Percentiles rank a stretch among this genome's conserved stretches.
These are phyloP conservation scores for Hyalella azteca DNA, from an alignment of 2,888 invertebrate species.

Conservation along the genomic window DNA sequence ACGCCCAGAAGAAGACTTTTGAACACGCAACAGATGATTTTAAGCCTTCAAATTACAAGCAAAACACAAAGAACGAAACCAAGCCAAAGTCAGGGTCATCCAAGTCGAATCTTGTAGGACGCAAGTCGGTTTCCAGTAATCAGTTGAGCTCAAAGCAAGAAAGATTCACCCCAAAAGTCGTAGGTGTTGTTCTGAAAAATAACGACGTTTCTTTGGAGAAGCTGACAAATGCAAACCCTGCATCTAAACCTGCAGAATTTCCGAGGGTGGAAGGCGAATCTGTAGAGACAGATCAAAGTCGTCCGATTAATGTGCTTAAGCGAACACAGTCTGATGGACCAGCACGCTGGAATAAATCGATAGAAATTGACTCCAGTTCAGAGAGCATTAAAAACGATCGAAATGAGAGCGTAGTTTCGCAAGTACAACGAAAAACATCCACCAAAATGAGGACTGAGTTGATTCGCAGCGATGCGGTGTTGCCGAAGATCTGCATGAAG, in stretches of 20 bases:
- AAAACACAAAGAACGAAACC: neutral
- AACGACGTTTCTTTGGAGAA: neutral
- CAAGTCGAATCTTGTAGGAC: neutral
- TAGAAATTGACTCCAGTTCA: neutral
- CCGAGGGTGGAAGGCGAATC: no score
- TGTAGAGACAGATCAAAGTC: neutral
- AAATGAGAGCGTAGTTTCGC: neutral
- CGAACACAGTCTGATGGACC: neutral
- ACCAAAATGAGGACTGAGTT: neutral
- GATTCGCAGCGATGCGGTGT: neutral
- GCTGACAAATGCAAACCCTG: neutral
- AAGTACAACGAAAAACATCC: neutral
- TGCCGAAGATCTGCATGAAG: neutral
- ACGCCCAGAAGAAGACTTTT: neutral
- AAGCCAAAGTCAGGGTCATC: neutral
- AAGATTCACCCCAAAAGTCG: neutral
- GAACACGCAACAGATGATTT: neutral
- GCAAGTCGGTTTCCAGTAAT: neutral
- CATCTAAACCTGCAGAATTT: neutral
- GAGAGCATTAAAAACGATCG: neutral
- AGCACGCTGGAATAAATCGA: neutral
- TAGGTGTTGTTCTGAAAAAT: neutral
- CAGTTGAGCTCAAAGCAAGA: neutral
- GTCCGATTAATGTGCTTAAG: neutral
- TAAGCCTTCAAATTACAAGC: no score